Evolutionary conservation across 2,797 vertebrate species (phyloP).

Genomic region (Sebastes trivittatus): DNA sequence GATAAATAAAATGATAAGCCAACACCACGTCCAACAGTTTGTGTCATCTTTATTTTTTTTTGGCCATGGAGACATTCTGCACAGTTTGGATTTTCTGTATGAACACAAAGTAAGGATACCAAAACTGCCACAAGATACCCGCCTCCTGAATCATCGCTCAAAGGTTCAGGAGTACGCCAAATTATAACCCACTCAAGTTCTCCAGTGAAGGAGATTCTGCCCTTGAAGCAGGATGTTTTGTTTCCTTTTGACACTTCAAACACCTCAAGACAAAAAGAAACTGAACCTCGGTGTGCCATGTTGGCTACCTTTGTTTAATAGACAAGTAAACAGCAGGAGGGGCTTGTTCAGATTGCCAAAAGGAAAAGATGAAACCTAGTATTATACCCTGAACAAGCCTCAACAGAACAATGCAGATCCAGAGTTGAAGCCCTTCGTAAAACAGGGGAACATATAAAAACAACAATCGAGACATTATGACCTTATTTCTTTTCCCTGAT

Average conservation of each 20-base stretch:
- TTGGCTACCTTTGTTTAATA: conserved; percentile 50
- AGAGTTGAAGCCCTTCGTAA: conserved; percentile 67
- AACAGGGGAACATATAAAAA: conserved; percentile 42
- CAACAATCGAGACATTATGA: conserved; percentile 15
- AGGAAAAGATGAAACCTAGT: conserved; percentile 5
- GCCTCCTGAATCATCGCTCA: conserved; percentile 22
- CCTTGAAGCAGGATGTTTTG: background rate
- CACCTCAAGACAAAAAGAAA: conserved; percentile 23
- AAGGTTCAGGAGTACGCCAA: conserved; percentile 4
- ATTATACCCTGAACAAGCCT: conserved; percentile 41
- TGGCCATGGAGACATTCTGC: conserved; percentile 54
- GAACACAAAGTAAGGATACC: conserved; percentile 53
- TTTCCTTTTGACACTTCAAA: conserved; percentile 3
- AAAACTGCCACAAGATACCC: conserved; percentile 35
- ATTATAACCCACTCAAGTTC: background rate
- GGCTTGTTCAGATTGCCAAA: conserved; percentile 26
- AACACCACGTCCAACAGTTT: conserved; percentile 53
- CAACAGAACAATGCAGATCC: conserved; percentile 49
- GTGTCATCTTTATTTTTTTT: conserved; percentile 65
- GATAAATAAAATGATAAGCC: conserved; percentile 61
- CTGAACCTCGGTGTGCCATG: conserved; percentile 13
- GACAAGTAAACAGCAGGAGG: conserved; percentile 28
- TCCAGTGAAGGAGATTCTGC: background rate
- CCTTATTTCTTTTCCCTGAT: conserved; percentile 24
- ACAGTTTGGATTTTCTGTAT: conserved; percentile 57